Conservation (phyloP, 2,888 invertebrate genomes). For the Myathropa florea region DNA sequence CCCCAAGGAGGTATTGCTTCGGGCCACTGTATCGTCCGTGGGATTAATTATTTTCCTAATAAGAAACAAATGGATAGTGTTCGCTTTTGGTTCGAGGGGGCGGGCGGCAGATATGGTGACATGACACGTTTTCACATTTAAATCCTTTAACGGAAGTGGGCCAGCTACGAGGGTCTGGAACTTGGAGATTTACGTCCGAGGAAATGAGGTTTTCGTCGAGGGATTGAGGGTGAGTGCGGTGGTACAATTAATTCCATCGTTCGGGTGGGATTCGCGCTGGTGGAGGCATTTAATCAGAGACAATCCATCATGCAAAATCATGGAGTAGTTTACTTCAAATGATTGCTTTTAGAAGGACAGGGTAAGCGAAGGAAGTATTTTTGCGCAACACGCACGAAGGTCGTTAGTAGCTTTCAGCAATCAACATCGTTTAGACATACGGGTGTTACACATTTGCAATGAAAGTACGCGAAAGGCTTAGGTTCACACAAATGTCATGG, state of each 20-base stretch:
- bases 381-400: too few species aligned
- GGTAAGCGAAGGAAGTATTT: too few species aligned
- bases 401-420: too few species aligned
- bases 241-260: background rate
- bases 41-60: constrained; percentile 57
- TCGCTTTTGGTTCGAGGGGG: background rate
- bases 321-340: too few species aligned
- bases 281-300: background rate
- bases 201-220: background rate
- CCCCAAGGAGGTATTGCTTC: background rate
- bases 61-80: constrained; percentile 15
- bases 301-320: too few species aligned
- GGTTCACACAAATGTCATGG: too few species aligned
- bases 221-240: background rate
- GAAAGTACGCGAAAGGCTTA: too few species aligned
- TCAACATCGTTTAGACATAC: too few species aligned
- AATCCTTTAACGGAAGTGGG: background rate
- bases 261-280: background rate
- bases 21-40: constrained; percentile 18
- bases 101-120: background rate
- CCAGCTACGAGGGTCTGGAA: background rate
- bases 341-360: too few species aligned
- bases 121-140: background rate
- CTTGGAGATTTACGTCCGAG: background rate
- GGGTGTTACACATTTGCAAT: too few species aligned